A percentile compares a stretch with the other conserved stretches of the same genome.
These are phyloP conservation scores for Notocelia uddmanniana DNA, from an alignment of 2,888 invertebrate species.

Conservation along the genomic window DNA sequence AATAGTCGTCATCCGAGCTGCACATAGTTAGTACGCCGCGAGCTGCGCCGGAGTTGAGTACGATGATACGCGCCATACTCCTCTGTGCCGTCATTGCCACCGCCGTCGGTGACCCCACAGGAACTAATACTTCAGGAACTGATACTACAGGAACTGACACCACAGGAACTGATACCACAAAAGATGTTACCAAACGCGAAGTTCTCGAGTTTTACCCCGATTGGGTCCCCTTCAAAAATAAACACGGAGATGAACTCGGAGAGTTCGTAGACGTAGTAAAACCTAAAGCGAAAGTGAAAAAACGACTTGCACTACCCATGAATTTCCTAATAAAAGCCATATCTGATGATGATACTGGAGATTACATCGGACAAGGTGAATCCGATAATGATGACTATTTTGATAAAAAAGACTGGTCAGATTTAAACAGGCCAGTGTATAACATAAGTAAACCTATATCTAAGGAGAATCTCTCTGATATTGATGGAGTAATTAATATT, in stretches of 20 bases:
- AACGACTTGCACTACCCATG: slow-evolving; percentile 72
- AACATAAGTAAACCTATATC: not conserved
- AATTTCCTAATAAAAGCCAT: slow-evolving; percentile 71
- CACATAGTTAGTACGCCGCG: slow-evolving; percentile 71
- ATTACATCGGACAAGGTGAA: slow-evolving; percentile 69
- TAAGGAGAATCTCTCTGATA: slow-evolving; percentile 62
- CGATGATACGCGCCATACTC: slow-evolving; percentile 22
- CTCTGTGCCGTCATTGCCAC: slow-evolving; percentile 58
- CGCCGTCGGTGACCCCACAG: slow-evolving; percentile 63
- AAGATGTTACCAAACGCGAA: slow-evolving; percentile 69
- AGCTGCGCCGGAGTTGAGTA: slow-evolving; percentile 21
- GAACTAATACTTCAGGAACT: too few species aligned
- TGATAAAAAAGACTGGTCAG: slow-evolving; percentile 79
- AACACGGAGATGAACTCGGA: slow-evolving; percentile 73
- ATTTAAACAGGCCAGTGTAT: slow-evolving; percentile 60
- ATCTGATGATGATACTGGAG: slow-evolving; percentile 69
- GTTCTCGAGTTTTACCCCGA: slow-evolving; percentile 72
- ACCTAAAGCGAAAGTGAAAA: slow-evolving; percentile 70
- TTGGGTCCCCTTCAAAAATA: slow-evolving; percentile 81
- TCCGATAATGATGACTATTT: slow-evolving; percentile 71
- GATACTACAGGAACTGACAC: slow-evolving; percentile 58
- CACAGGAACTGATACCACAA: slow-evolving; percentile 68
- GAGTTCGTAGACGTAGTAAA: slow-evolving; percentile 66
- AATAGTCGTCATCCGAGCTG: slow-evolving; percentile 70
- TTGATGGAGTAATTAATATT: slow-evolving; percentile 73